Evolutionary conservation across 2,113 vertebrate species (phyloP).

Genomic region (Ailurus styani): DNA sequence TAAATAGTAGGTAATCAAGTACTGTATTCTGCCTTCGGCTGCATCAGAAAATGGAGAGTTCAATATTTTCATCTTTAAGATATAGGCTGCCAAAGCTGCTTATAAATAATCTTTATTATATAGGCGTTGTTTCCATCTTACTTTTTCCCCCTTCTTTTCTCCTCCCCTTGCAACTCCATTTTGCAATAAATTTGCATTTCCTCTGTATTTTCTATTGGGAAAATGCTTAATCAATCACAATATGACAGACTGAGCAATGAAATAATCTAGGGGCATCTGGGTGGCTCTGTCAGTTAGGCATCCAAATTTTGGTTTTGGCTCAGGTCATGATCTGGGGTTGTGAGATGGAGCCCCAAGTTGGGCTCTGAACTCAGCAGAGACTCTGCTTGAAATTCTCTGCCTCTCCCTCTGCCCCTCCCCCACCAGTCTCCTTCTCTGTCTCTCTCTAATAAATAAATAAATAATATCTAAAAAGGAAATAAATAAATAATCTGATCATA

Average conservation of each 20-base stretch:
- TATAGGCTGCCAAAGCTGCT: background rate
- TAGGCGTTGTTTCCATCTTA: background rate
- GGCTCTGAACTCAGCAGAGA: background rate
- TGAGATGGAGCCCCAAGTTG: background rate
- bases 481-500: background rate
- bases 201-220: background rate
- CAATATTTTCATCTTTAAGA: conserved; percentile 5
- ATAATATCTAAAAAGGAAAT: background rate
- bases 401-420: background rate
- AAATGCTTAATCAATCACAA: background rate
- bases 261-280: background rate
- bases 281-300: background rate
- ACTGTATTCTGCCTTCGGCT: background rate
- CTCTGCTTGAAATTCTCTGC: background rate
- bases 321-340: background rate
- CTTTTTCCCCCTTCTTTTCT: background rate
- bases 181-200: background rate
- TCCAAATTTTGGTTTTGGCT: background rate
- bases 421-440: background rate
- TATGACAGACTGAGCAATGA: background rate
- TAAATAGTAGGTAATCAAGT: background rate
- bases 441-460: background rate
- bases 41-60: background rate
- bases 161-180: background rate
- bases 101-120: background rate